A percentile compares a stretch with the other conserved stretches of the same genome.
phyloP scores from a whole-genome alignment of 2,113 vertebrate genomes.

The Rhombomys opimus region DNA sequence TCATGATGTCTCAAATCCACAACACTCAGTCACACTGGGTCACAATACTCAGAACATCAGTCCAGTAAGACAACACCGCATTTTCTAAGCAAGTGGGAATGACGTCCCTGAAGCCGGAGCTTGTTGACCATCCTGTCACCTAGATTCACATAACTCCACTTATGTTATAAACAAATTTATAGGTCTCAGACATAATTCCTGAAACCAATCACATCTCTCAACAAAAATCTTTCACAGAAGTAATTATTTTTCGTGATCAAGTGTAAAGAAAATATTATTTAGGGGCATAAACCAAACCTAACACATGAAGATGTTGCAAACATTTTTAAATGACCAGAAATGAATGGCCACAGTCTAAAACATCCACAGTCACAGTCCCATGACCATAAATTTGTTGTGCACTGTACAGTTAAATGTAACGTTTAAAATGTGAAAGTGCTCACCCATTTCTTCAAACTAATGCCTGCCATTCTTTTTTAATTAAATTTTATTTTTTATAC shows the following conservation, averaged over 20 bases:
- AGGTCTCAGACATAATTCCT: neutral
- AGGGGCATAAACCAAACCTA: neutral
- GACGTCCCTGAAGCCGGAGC: neutral
- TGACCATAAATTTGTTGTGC: neutral
- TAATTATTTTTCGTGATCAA: slow-evolving; percentile 44
- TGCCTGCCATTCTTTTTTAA: too few species aligned
- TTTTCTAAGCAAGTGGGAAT: neutral
- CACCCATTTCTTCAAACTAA: too few species aligned
- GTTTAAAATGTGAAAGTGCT: neutral
- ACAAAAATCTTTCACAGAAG: slow-evolving; percentile 37
- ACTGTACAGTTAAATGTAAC: neutral
- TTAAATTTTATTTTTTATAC: too few species aligned
- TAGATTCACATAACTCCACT: neutral
- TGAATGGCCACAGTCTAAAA: neutral
- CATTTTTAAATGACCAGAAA: neutral
- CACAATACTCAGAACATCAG: neutral
- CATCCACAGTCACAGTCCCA: neutral
- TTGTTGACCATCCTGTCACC: neutral
- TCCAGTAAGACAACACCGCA: neutral
- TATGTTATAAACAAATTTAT: neutral
- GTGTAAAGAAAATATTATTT: slow-evolving; percentile 5
- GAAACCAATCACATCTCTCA: neutral
- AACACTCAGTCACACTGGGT: neutral
- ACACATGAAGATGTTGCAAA: neutral
- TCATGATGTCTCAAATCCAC: neutral